Evolutionary conservation across 2,888 invertebrate species (phyloP), one percentile per base, ranked within the genome.

Genomic region (Scaptodrosophila latifasciaeformis): DNA sequence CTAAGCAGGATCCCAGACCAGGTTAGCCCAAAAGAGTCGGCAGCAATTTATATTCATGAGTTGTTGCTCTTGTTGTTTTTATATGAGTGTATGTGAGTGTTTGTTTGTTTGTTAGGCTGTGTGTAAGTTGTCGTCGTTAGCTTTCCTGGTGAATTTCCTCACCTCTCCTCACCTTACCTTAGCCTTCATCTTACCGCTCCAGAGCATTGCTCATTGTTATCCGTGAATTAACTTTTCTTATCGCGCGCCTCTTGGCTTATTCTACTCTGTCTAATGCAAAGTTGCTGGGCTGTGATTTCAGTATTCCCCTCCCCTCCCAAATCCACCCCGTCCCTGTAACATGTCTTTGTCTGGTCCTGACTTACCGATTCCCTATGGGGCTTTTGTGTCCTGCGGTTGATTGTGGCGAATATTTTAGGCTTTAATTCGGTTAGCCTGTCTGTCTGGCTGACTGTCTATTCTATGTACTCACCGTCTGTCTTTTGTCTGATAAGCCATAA

Each of bases 41-140:
- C 68, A 55, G 67, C 77, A 79, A 76, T 76, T 79, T 76, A 76
- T 76, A 76, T 76, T 76, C 79, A 76, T 76, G 76, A 76, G 76
- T 65, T 74, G 74, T 74, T 76, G 65, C 65, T 67, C 62, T 69
- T 69, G 19, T n/a, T 31, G 21, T 12, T 45, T 43, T 21, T 34
- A 34, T 34, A n/a, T 7, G 24, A 7, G 24, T 7, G 24, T 3
- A 3, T 7, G 24, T 3, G 24, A 24, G 24, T n/a, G n/a, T 24
- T 24, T 24, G 24, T n/a, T n/a, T n/a, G n/a, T n/a, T n/a, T n/a
- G n/a, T n/a, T n/a, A n/a, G n/a, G 27, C 9, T 60, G 59, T 65
- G 47, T 72, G 54, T 56, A 54, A 69, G 65, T 51, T 51, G 70
- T 17, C 54, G 31, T 45, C 45, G 49, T 29, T 57, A 24, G 29